A percentile compares a stretch with the other conserved stretches of the same genome.
These are phyloP conservation scores for Glossosoma conforme DNA, from an alignment of 1,140 invertebrate genomes.

Conservation along the genomic window DNA sequence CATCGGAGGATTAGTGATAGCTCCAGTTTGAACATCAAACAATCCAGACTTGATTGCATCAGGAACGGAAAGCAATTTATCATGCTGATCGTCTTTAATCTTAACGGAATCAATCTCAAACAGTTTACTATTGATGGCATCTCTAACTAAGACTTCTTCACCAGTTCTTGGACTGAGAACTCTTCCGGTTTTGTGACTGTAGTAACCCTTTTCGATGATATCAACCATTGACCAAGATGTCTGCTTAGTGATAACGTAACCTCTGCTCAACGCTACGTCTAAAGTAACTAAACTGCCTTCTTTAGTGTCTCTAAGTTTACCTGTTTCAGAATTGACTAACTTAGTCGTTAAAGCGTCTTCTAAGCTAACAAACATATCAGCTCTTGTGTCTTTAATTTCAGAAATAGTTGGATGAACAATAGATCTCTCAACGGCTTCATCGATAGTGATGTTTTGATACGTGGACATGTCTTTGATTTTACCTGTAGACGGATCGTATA, in stretches of 20 bases:
- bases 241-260: conserved; percentile 65
- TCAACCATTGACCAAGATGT: conserved; percentile 67
- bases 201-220: conserved; percentile 74
- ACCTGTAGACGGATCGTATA: conserved; percentile 67
- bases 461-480: conserved; percentile 68
- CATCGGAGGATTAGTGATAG: conserved; percentile 64
- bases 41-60: conserved; percentile 66
- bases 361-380: conserved; percentile 62
- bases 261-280: conserved; percentile 63
- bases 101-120: conserved; percentile 65
- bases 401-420: conserved; percentile 79
- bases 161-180: conserved; percentile 79
- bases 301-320: conserved; percentile 63
- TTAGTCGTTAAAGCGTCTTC: conserved; percentile 62
- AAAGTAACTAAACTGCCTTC: conserved; percentile 61
- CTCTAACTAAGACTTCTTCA: conserved; percentile 62
- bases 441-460: conserved; percentile 63
- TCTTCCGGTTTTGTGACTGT: conserved; percentile 66
- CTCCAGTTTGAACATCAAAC: conserved; percentile 64
- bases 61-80: conserved; percentile 59
- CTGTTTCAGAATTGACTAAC: conserved; percentile 63
- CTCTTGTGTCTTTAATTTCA: conserved; percentile 72
- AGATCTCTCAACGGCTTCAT: conserved; percentile 71
- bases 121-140: conserved; percentile 67
- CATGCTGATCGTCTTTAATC: conserved; percentile 69